Evolutionary conservation across 2,888 invertebrate species (phyloP), one percentile per base, ranked within the genome.

Genomic region (Drosophila sordidula): DNA sequence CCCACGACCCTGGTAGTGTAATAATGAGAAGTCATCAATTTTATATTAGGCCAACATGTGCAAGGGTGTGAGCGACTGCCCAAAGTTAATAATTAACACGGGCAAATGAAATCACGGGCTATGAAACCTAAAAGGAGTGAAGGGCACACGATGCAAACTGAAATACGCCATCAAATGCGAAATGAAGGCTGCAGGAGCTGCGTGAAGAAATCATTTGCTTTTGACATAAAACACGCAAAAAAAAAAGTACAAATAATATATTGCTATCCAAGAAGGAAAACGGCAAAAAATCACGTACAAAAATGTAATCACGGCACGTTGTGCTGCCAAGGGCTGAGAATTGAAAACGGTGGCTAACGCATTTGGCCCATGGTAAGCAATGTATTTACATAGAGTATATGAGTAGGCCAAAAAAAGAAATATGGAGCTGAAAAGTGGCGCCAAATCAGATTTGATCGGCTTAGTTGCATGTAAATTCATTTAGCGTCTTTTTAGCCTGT

Each of bases 401-500:
- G 12, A 16, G 6, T 22, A 3, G 44, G 34, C 16, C 25, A 6
- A 12, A 2, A 2, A 18, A 36, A 47, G 47, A 57, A 34, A 34
- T 34, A 46, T 64, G 18, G 8, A 8, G 22, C n/a, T 36, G 55
- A 69, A 50, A 41, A 54, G 50, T 12, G 63, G 47, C 52, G 41
- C 46, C 26, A 85, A 82, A 84, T 85, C 78, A 78, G 64, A 82
- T 85, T 87, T 84, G 71, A 78, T 59, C 66, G 69, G 84, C 84
- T 87, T 87, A 75, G 82, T 75, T 70, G 87, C 66, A 75, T 64
- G 62, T 68, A 78, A 81, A 78, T 82, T 80, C 82, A 70, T 71
- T 85, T 84, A 70, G 71, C 66, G 65, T 41, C 65, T 78, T 80
- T 71, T 80, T 69, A 78, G 76, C 69, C 75, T 34, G 38, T 51